Conservation (phyloP, 2,113 vertebrate genomes). For the Anguilla rostrata region DNA sequence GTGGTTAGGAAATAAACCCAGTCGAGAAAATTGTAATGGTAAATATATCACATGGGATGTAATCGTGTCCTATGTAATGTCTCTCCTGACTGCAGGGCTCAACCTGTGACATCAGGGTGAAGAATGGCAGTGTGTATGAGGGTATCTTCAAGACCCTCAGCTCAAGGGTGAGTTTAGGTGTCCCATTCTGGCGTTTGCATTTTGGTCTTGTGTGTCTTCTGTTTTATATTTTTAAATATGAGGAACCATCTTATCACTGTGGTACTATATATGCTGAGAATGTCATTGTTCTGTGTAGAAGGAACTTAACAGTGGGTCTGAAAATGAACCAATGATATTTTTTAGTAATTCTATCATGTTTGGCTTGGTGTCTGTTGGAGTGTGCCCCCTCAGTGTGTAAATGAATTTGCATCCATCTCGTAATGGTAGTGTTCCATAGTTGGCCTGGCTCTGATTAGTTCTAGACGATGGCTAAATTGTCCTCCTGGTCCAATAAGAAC, state of each 20-base stretch:
- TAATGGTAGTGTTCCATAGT: neutral
- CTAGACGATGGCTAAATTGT: neutral
- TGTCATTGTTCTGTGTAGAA: neutral
- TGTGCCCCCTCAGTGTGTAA: neutral
- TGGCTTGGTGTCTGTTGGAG: neutral
- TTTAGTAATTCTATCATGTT: too few relatives aligned
- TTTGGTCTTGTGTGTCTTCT: neutral
- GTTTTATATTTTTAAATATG: neutral
- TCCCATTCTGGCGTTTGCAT: neutral
- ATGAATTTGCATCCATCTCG: neutral
- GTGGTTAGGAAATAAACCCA: neutral
- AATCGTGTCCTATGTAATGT: neutral
- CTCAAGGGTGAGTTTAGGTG: conserved; percentile 73
- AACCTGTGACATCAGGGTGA: conserved; percentile 87
- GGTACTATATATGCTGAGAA: neutral
- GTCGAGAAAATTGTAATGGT: neutral
- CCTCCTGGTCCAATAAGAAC: neutral
- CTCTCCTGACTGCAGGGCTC: conserved; percentile 69
- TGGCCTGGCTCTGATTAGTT: too few relatives aligned
- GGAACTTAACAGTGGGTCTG: too few relatives aligned
- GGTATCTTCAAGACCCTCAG: conserved; percentile 90
- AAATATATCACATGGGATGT: neutral
- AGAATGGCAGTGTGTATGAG: conserved; percentile 85
- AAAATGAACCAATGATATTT: too few relatives aligned
- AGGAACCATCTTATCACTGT: neutral